These are phyloP conservation scores for Gephyroberyx darwinii DNA, from an alignment of 2,797 vertebrate genomes.

Conservation along the genomic window DNA sequence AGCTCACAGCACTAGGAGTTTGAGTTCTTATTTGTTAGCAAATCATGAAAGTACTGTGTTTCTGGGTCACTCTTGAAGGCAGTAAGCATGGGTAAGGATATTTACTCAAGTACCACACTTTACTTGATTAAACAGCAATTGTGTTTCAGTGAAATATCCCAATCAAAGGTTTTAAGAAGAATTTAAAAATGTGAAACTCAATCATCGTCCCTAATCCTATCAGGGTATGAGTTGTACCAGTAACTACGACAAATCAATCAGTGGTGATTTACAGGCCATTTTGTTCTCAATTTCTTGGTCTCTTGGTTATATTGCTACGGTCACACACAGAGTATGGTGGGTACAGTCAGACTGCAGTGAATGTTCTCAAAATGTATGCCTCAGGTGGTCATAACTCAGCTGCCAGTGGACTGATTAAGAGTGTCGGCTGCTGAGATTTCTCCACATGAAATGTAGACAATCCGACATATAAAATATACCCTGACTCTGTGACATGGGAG, in stretches of 20 bases:
- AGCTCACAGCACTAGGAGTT: slow-evolving; percentile 51
- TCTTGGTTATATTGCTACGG: not conserved
- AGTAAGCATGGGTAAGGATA: not conserved
- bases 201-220: not conserved
- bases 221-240: not conserved
- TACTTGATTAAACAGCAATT: not conserved
- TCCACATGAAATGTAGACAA: slow-evolving; percentile 23
- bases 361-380: not conserved
- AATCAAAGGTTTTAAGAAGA: not conserved
- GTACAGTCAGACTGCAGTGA: not conserved
- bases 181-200: not conserved
- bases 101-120: not conserved
- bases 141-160: not conserved
- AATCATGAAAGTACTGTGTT: slow-evolving; percentile 36
- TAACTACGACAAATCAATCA: not conserved
- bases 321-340: not conserved
- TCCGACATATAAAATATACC: slow-evolving; percentile 43
- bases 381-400: slow-evolving; percentile 21
- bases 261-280: not conserved
- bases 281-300: not conserved
- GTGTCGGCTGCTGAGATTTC: slow-evolving; percentile 34
- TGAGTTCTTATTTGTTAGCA: slow-evolving; percentile 37
- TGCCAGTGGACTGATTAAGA: slow-evolving; percentile 17
- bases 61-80: slow-evolving; percentile 40
- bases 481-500: slow-evolving; percentile 38